phyloP scores from a whole-genome alignment of 2,888 invertebrate genomes.

The Chloroclysta siterata region DNA sequence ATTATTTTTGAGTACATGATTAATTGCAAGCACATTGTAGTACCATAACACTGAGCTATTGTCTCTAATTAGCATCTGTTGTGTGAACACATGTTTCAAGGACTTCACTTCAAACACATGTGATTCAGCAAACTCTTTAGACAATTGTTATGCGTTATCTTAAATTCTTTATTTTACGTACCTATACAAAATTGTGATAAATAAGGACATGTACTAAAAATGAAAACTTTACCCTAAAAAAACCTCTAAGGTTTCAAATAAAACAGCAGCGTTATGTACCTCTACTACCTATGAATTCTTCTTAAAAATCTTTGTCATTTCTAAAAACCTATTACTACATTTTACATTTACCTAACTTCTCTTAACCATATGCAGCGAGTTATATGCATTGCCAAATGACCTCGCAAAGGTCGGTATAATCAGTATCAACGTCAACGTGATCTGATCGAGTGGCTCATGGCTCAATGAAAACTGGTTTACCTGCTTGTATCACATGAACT shows the following conservation, averaged over 20 bases:
- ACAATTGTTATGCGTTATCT: not conserved
- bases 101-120: constrained; percentile 22
- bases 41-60: constrained; percentile 27
- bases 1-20: constrained; percentile 28
- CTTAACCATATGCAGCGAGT: constrained; percentile 41
- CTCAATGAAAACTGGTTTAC: constrained; percentile 30
- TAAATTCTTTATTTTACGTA: not conserved
- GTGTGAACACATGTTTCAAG: constrained; percentile 35
- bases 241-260: too few relatives aligned
- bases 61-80: constrained; percentile 30
- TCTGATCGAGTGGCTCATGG: constrained; percentile 26
- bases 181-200: too few relatives aligned
- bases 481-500: constrained; percentile 27
- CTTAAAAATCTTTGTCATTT: too few relatives aligned
- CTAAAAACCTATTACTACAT: not conserved
- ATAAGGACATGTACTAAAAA: too few relatives aligned
- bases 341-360: constrained; percentile 18
- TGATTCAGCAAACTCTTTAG: constrained; percentile 4
- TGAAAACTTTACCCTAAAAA: too few relatives aligned
- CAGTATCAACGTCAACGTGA: constrained; percentile 31
- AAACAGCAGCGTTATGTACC: too few relatives aligned
- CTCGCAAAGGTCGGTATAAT: constrained; percentile 66
- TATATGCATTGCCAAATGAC: constrained; percentile 60
- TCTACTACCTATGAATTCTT: too few relatives aligned
- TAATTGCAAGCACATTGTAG: constrained; percentile 23